phyloP scores from a whole-genome alignment of 1,140 invertebrate species.

The Bombus impatiens region DNA sequence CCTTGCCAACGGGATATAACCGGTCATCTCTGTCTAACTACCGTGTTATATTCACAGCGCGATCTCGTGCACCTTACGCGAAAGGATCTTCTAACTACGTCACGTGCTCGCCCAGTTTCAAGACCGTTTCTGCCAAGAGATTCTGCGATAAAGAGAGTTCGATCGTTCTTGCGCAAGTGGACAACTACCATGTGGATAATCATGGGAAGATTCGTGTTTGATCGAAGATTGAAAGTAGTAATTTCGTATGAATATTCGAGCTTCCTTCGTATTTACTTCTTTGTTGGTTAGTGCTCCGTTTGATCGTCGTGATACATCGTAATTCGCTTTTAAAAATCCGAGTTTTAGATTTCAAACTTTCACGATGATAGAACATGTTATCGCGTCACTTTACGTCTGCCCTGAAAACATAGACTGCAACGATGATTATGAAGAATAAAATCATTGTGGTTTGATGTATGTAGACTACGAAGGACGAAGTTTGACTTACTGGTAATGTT shows the following conservation, averaged over 20 bases:
- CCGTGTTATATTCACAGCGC: constrained; percentile 20
- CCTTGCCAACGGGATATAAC: constrained; percentile 52
- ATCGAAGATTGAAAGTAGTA: neutral
- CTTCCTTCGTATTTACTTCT: neutral
- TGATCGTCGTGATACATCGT: too few relatives aligned
- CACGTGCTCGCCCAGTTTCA: constrained; percentile 31
- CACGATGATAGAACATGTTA: too few relatives aligned
- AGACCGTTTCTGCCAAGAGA: constrained; percentile 24
- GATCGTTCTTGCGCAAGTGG: constrained; percentile 29
- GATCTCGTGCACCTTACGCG: constrained; percentile 41
- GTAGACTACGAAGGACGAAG: too few relatives aligned
- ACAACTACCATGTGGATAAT: neutral
- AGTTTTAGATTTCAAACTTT: too few relatives aligned
- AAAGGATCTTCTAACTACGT: constrained; percentile 49
- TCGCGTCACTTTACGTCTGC: too few relatives aligned
- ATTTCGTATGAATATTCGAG: too few relatives aligned
- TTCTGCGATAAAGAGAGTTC: constrained; percentile 39
- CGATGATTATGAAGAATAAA: too few relatives aligned
- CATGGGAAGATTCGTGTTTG: too few relatives aligned
- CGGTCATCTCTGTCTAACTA: constrained; percentile 56
- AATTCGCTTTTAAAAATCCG: too few relatives aligned
- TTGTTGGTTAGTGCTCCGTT: neutral
- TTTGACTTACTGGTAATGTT: too few relatives aligned
- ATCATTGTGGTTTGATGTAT: too few relatives aligned
- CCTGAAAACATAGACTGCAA: too few relatives aligned